Base-by-base conservation (phyloP, 1,140 invertebrate genomes). In the Epicauta chinensis region DNA sequence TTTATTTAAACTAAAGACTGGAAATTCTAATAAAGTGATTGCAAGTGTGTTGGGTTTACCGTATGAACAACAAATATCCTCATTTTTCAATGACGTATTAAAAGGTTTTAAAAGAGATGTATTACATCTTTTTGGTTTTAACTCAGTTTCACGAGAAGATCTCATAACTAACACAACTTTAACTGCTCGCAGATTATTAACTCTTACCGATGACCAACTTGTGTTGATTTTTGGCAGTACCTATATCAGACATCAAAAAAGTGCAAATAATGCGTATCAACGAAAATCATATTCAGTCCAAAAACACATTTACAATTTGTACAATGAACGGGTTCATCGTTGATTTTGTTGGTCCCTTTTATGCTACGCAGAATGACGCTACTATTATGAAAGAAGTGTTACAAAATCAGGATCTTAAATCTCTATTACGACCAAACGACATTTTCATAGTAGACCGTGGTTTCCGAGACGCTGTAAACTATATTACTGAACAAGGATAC, bases 301-400 rank as follows among this genome's bases (percentile, higher is more conserved):
- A 52, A 65, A 66, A 55, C 64, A 59, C 58, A 16, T 58, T 65
- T 29, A 64, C 65, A 12, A 51, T 67, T 44, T 63, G 63, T 39
- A 66, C 61, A 30, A 66, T 60, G 14, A 52, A 62, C 49, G 63
- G 62, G 55, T 69, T 54, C 51, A 49, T 64, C 6, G 29, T 63
- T 17, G 60, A 66, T 41, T 51, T 60, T 43, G 39, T 57, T 15
- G 42, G 66, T 17, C 40, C 58, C 40, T 63, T 53, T 49, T 43
- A 53, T 39, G 61, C 52, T 1, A 66, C 40, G 2, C 38, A 53
- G 56, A 68, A 67, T 50, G 59, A 66, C 49, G 66, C 60, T 16
- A 14, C 37, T 39, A 66, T 65, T 34, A 40, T 66, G 51, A n/a
- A n/a, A n/a, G n/a, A n/a, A n/a, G n/a, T n/a, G n/a, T n/a, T n/a